Base-by-base conservation (phyloP, 2,888 invertebrate species). In the Chrysotoxum bicinctum region DNA sequence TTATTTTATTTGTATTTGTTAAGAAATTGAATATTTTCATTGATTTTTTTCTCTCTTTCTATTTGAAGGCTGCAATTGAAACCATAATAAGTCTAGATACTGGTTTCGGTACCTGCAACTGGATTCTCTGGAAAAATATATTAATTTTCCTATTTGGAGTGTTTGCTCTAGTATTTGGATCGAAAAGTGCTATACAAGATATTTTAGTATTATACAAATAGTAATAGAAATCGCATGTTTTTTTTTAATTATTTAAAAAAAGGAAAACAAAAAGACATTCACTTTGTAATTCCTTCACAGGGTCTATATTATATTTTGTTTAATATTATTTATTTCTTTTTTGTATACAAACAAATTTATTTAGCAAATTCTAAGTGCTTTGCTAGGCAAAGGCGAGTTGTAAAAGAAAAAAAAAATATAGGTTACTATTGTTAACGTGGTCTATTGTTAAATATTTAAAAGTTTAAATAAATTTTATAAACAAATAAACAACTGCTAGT, bases 71-170 rank as follows among this genome's bases (percentile, higher is more conserved):
- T 3, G 93, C 96, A 79, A 96, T 98, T 86, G 98, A 98, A 92
- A 94, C 96, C 5, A 93, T 98, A 83, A 97, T 97, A 0, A 96
- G 94, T 91, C 97, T 97, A 97, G 95, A 97, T 75, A 94, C 95
- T 87, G 97, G 97, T 48, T 96, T 96, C 83, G 97, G 97, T 7
- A 92, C 93, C 54, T 93, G 91, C 87, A 94, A 95, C 88, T 97
- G 95, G 94, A 93, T 96, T 12, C 92, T 97, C 35, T 93, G 95
- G 92, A 98, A 98, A 90, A 96, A 98, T 91, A 82, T 95, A 16
- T 87, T 96, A 0, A 95, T 98, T 10, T 91, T 94, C 3, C 88
- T 95, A 4, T 95, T 97, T 88, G 98, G 98, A 30, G 48, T 97
- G 0, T 92, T 96, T 87, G 98, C 98, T 0, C 94, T 98, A 77